Conservation (phyloP, 2,888 invertebrate genomes). For the Lutraria lutraria region DNA sequence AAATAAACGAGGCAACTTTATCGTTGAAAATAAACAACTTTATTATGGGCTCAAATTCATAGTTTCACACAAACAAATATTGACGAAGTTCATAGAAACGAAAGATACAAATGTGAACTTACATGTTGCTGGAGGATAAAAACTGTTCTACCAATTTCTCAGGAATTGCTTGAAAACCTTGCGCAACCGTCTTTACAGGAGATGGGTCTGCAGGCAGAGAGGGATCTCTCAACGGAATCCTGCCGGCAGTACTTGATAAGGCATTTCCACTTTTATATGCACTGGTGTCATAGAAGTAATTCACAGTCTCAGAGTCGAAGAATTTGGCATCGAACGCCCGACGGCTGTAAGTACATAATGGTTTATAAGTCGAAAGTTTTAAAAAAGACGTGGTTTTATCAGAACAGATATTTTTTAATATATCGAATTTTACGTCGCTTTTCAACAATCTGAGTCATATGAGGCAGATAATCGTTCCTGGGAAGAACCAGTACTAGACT, state of each 20-base stretch:
- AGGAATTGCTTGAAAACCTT: slow-evolving; percentile 52
- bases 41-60: too few relatives aligned
- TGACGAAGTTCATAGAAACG: too few relatives aligned
- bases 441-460: too few relatives aligned
- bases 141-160: slow-evolving; percentile 50
- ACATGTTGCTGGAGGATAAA: slow-evolving; percentile 36
- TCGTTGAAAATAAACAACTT: too few relatives aligned
- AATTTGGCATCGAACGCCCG: slow-evolving; percentile 9
- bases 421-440: too few relatives aligned
- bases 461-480: too few relatives aligned
- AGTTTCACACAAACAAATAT: too few relatives aligned
- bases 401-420: too few relatives aligned
- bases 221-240: not conserved
- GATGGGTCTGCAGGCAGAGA: not conserved
- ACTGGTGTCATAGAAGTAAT: not conserved
- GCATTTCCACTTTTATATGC: not conserved
- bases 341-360: not conserved
- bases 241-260: not conserved
- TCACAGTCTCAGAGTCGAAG: slow-evolving; percentile 22
- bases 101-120: too few relatives aligned
- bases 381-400: too few relatives aligned
- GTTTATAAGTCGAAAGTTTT: not conserved
- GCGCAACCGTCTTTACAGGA: slow-evolving; percentile 39
- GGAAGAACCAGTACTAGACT: too few relatives aligned
- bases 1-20: too few relatives aligned